phyloP scores from a whole-genome alignment of 2,113 vertebrate species.

The Aspiorhynchus laticeps region DNA sequence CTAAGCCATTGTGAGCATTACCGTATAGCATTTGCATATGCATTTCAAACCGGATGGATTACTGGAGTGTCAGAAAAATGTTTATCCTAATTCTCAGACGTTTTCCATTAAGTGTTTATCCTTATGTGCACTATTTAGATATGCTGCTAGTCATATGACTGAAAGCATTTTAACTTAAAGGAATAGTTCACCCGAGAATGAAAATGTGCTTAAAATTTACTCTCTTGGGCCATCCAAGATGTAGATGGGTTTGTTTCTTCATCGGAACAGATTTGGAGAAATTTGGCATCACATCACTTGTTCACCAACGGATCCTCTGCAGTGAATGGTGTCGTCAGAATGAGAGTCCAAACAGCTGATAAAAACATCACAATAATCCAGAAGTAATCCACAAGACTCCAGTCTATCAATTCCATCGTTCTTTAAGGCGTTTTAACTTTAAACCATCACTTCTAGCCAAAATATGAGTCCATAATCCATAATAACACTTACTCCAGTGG shows the following conservation, averaged over 20 bases:
- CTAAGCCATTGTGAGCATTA: not conserved
- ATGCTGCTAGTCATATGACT: not conserved
- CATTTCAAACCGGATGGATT: not conserved
- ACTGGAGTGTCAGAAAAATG: not conserved
- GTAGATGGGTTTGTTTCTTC: too few relatives aligned
- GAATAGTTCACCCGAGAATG: not conserved
- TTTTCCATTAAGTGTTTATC: not conserved
- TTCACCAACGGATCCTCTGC: not conserved
- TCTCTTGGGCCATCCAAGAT: too few relatives aligned
- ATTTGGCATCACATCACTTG: not conserved
- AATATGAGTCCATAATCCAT: too few relatives aligned
- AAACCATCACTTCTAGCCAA: too few relatives aligned
- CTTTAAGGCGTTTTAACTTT: too few relatives aligned
- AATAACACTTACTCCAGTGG: too few relatives aligned
- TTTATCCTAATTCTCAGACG: constrained; percentile 8
- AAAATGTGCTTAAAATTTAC: not conserved
- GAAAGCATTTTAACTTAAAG: not conserved
- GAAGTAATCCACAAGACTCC: too few relatives aligned
- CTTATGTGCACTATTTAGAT: not conserved
- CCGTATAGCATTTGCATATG: not conserved
- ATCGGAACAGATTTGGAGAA: not conserved
- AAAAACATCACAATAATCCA: too few relatives aligned
- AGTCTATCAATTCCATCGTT: too few relatives aligned
- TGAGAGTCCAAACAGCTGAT: too few relatives aligned
- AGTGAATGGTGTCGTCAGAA: not conserved